Evolutionary conservation across 2,797 vertebrate species (phyloP), one percentile per base, ranked within the genome.

Genomic region (Spondyliosoma cantharus): DNA sequence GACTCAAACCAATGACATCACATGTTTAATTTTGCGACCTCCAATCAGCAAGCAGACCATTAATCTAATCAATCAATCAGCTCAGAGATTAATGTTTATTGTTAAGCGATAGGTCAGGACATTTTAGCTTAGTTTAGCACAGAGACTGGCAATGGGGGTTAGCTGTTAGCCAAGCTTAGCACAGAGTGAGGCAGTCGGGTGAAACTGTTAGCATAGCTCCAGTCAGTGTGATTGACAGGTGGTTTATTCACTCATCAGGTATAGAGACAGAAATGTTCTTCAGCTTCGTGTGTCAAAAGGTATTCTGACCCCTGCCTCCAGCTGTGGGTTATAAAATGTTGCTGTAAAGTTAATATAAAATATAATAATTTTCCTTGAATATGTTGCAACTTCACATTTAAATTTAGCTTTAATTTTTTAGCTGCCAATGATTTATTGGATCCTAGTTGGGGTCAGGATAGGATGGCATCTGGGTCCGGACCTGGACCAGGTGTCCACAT

Each of bases 31-130:
- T 67, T 74, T 83, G 80, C 59, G 58, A 86, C 54, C 54, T 79
- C 42, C 86, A 88, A 88, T 87, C 76, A 86, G 4, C 45, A 56
- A 25, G 72, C 71, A 74, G 27, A 67, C 45, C 20, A 49, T 53
- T 56, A 50, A 32, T 37, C 37, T 37, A 37, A 37, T 45, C 50
- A 64, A 60, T 63, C 61, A 67, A 25, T 66, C 50, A 27, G 37
- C 24, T 62, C 3, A 0, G 22, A 78, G 65, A 7, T 57, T 61
- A n/a, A 52, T n/a, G 8, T 54, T 46, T 27, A 56, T 2, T 14
- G 11, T 11, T 13, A 24, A 37, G 37, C 37, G 37, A 37, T 37
- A 37, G 7, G 37, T 15, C 11, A n/a, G 56, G 13, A 4, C 45
- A 43, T 12, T 27, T 63, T 56, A 61, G 48, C 71, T 5, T 68